Conservation (phyloP, 2,888 invertebrate species). For the Aporophyla lueneburgensis region DNA sequence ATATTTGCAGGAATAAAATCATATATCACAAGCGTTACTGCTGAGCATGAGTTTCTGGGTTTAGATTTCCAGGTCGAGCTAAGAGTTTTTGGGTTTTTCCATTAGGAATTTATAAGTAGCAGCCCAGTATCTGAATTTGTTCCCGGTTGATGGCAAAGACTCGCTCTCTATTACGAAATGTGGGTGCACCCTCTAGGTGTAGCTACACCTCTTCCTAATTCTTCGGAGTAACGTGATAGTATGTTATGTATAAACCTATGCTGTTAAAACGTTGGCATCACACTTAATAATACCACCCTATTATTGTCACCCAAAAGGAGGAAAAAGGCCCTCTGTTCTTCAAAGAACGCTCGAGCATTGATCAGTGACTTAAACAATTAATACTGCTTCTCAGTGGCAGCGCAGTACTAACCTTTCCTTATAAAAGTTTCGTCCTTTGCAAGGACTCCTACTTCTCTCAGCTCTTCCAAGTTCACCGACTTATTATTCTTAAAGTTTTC, state of each 20-base stretch:
- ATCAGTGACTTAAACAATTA: neutral
- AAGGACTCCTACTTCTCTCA: constrained; percentile 32
- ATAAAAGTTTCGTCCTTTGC: constrained; percentile 55
- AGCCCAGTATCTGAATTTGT: neutral
- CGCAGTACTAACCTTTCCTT: constrained; percentile 60
- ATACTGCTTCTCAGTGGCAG: neutral
- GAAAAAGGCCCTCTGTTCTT: too few relatives aligned
- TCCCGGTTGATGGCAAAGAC: neutral
- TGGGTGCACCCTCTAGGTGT: neutral
- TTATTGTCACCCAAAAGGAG: neutral
- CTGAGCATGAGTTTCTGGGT: neutral
- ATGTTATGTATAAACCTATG: neutral
- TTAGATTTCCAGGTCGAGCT: neutral
- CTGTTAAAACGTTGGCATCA: neutral
- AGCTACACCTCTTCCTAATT: neutral
- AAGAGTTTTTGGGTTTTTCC: neutral
- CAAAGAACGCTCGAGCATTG: neutral
- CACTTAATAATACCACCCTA: neutral
- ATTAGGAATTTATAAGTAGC: neutral
- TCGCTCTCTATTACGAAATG: neutral
- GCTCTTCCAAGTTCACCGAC: constrained; percentile 81
- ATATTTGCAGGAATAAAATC: too few relatives aligned
- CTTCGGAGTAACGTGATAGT: neutral
- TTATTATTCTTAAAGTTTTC: constrained; percentile 94
- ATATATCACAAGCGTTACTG: too few relatives aligned